Base-by-base conservation (phyloP, 1,140 invertebrate species). In the Sweltsa coloradensis region DNA sequence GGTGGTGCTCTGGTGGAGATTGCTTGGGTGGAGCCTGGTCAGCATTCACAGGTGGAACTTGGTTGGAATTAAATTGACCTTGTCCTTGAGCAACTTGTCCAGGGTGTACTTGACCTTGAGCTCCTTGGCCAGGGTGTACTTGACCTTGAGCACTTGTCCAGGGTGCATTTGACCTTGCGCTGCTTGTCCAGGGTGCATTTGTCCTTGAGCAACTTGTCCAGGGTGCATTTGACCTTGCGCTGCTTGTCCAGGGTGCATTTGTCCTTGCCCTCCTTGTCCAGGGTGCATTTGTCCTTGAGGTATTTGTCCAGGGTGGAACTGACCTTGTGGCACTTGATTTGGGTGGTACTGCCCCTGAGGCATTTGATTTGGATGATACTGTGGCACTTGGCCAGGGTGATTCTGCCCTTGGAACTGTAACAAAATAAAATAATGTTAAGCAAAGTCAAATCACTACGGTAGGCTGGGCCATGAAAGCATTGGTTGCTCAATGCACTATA, bases 401-500 rank as follows among this genome's bases (percentile, higher is more conserved):
- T n/a, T n/a, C 13, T 47, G 21, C 2, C 51, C 50, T 13, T 9
- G 19, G 43, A 19, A 34, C n/a, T 47, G 31, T 22, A 19, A 29
- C 14, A 25, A 3, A 7, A 13, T 41, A 24, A 1, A 21, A 14
- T 49, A 25, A 16, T 21, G 13, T 31, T 21, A 48, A 34, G 27
- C 14, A 26, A 45, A 52, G 51, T 58, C 43, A 60, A 57, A 52
- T 56, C 24, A 9, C 51, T 44, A 7, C 49, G 36, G 18, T 58
- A 53, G 14, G 26, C 48, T 39, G 37, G 37, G 39, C 18, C 16
- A 16, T 48, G 25, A 51, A 27, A 49, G 45, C 49, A 56, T 45
- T 48, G 50, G 24, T 58, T 46, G 49, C 55, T 58, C 50, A 53
- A 49, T 47, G 56, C 57, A 39, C 58, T 53, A 62, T 62, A 56